Base-by-base conservation (phyloP, 37 sponge, comb jelly and placozoan genomes). In the Halisarca cf. caerulea region DNA sequence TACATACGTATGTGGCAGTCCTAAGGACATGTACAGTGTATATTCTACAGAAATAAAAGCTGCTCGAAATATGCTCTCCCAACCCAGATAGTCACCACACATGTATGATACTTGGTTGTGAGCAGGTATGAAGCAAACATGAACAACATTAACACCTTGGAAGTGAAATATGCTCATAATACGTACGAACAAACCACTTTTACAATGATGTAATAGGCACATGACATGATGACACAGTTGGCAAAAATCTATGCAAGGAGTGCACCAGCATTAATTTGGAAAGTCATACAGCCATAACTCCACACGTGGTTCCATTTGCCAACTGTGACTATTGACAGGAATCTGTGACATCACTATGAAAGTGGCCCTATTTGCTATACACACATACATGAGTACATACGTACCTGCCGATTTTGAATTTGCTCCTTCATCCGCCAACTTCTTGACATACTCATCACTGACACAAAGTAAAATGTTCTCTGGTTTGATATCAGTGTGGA, bases 401-500 rank as follows among this genome's bases (percentile, higher is more conserved):
- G 15, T 55, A 93, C 93, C 82, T 69, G 93, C 86, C 55, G 88
- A 85, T 37, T 59, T 58, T 21, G 94, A 78, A 25, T 80, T 86
- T 51, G 80, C 84, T 8, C 81, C 86, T 23, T 83, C 84, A 14
- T 62, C 55, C 20, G 94, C 98, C 64, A 95, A 69, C 38, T 79
- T 47, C 74, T 80, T 85, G 54, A 98, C 79, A 40, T 85, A 45
- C 17, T 83, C 88, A 20, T 95, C 90, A 41, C 59, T 86, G 42
- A 98, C 86, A 57, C 90, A 85, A 30, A 95, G 58, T 27, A 98
- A 88, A 57, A 98, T 90, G 58, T 98, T 98, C 88, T 98, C 98
- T 0, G 96, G 98, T 66, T 98, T 98, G 23, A 98, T 98, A 88
- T 98, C 98, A 0, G 98, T 98, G 90, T 98, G 98, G 41, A 98